A percentile compares a stretch with the other conserved stretches of the same genome.
These are phyloP conservation scores for Danio kyathit DNA, from an alignment of 2,797 vertebrate species.

Conservation along the genomic window DNA sequence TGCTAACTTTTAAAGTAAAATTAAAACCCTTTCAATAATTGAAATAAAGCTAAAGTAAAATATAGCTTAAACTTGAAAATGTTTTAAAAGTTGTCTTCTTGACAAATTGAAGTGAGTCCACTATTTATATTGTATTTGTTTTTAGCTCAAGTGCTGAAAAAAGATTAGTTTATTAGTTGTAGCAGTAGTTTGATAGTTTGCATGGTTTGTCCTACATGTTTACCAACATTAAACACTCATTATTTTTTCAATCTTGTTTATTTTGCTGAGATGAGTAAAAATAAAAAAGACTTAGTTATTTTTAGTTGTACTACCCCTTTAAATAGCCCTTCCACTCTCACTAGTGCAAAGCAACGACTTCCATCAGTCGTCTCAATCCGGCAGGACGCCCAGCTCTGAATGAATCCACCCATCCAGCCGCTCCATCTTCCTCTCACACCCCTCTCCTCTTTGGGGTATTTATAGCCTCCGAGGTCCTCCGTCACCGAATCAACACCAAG, in stretches of 20 bases:
- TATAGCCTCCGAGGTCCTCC: conserved; percentile 79
- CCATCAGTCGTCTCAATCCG: conserved; percentile 75
- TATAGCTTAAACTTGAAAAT: too few relatives aligned
- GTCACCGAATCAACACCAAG: conserved; percentile 81
- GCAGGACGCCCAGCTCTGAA: conserved; percentile 70
- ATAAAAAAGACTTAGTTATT: background rate
- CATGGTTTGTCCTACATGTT: conserved; percentile 11
- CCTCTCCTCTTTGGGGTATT: conserved; percentile 82
- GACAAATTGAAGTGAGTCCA: too few relatives aligned
- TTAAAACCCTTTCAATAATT: too few relatives aligned
- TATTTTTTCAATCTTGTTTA: background rate
- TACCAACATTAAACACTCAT: background rate
- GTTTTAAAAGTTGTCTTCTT: too few relatives aligned
- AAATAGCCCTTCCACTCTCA: conserved; percentile 62
- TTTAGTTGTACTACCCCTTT: background rate
- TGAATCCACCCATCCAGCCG: conserved; percentile 79
- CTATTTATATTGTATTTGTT: too few relatives aligned
- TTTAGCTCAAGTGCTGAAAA: too few relatives aligned
- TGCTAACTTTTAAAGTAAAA: too few relatives aligned
- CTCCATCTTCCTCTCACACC: conserved; percentile 67
- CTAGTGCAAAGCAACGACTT: conserved; percentile 74
- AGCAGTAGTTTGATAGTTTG: too few relatives aligned
- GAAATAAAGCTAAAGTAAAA: too few relatives aligned
- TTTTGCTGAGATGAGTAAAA: background rate
- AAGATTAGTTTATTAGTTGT: too few relatives aligned